phyloP scores from a whole-genome alignment of 2,888 invertebrate species.

The Sabatieria punctata region DNA sequence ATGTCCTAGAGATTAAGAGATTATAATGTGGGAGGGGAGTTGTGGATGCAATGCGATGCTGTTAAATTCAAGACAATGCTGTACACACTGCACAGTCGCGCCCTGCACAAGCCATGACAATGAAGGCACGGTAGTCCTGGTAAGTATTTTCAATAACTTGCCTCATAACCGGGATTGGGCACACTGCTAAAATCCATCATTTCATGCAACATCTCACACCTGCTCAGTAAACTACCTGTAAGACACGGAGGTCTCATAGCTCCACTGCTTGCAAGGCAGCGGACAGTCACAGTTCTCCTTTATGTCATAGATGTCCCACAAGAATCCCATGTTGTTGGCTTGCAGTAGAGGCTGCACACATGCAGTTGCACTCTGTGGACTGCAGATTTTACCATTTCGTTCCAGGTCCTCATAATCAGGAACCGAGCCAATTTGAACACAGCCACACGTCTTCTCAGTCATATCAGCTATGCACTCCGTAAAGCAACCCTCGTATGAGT shows the following conservation, averaged over 20 bases:
- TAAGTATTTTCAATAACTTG: too few relatives aligned
- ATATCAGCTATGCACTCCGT: constrained; percentile 2
- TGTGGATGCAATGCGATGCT: too few relatives aligned
- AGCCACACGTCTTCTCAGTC: constrained; percentile 3
- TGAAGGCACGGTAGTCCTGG: too few relatives aligned
- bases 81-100: too few relatives aligned
- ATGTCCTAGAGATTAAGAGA: too few relatives aligned
- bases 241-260: neutral
- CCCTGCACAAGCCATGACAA: too few relatives aligned
- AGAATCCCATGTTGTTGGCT: constrained; percentile 4
- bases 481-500: constrained; percentile 4
- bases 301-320: constrained; percentile 7
- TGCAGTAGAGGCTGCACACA: constrained; percentile 7
- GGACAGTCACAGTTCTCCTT: constrained; percentile 2
- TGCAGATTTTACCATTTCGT: neutral
- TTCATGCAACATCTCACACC: too few relatives aligned
- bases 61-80: neutral
- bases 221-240: too few relatives aligned
- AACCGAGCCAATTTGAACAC: constrained; percentile 4
- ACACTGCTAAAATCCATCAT: too few relatives aligned
- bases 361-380: neutral
- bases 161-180: too few relatives aligned
- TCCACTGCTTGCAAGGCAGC: neutral
- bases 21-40: too few relatives aligned
- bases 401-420: neutral